Base-by-base conservation (phyloP, 2,113 vertebrate species). In the Poeciliopsis turrubarensis region DNA sequence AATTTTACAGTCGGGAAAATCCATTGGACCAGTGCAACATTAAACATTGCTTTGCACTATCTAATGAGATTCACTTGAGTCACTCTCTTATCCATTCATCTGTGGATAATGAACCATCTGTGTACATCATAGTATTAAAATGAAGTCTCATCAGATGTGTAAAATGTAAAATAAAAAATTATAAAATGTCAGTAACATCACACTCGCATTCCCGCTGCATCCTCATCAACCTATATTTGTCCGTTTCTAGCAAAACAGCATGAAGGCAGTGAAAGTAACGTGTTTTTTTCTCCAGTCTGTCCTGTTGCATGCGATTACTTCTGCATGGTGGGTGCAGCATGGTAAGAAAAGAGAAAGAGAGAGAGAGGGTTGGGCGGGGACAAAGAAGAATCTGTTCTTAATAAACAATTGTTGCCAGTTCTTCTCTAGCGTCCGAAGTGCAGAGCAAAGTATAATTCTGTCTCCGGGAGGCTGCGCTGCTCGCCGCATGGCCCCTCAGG, bases 281-380 rank as follows among this genome's bases (percentile, higher is more conserved):
- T 70, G 54, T 77, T 82, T 77, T 60, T 73, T 66, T 67, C 31
- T 27, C 51, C 63, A 68, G 78, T 83, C 85, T 88, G 84, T 80
- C 57, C 68, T 83, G 76, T 89, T 91, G 87, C 85, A 68, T 65
- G 66, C 85, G 64, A 79, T 87, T 82, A 73, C 72, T 86, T 91
- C 78, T 83, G 81, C 90, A 73, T 85, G 88, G 72, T 78, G 83
- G 79, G 68, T 86, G 78, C 74, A 81, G 81, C 81, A 78, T 79
- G 79, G 63, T 44, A 68, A 82, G 70, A 78, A 51, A 77, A 76
- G 86, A 51, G 47, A 51, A 19, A 51, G 47, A 22, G 47, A 51
- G 19, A 73, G 78, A 67, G 4, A 61, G 80, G 63, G 75, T 79
- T 79, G 82, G 68, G 83, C 30, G 69, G 78, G 63, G 67, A 72